Conservation (phyloP, 2,113 vertebrate genomes). For the Chionodraco myersi region DNA sequence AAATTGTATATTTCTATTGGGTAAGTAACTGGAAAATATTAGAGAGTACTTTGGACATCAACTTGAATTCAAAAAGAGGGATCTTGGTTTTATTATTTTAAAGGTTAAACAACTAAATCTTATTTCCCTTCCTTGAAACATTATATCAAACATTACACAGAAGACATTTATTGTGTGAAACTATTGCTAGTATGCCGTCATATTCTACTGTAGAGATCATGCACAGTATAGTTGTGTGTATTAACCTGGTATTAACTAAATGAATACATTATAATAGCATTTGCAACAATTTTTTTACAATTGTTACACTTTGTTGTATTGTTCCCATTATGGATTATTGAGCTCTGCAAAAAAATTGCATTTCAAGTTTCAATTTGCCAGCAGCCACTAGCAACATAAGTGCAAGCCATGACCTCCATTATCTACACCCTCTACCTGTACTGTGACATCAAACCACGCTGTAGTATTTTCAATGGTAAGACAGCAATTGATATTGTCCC, state of each 20-base stretch:
- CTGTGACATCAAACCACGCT: constrained; percentile 37
- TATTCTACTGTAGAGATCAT: background rate
- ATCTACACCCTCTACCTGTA: constrained; percentile 32
- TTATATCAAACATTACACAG: background rate
- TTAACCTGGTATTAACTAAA: too few species aligned
- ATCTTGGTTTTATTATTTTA: constrained; percentile 35
- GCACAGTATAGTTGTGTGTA: background rate
- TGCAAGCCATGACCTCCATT: constrained; percentile 45
- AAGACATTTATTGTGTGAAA: background rate
- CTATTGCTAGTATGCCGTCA: background rate
- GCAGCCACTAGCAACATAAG: background rate
- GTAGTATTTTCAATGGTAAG: constrained; percentile 41
- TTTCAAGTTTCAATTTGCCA: background rate
- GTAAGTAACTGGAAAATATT: constrained; percentile 75
- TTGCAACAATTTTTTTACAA: background rate
- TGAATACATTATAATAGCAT: background rate
- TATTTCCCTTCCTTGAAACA: constrained; percentile 12
- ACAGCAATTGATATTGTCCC: constrained; percentile 35
- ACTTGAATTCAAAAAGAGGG: constrained; percentile 29
- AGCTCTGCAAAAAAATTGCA: background rate
- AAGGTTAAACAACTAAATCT: background rate
- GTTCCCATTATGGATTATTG: background rate
- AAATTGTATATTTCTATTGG: constrained; percentile 66
- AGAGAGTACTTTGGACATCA: constrained; percentile 43
- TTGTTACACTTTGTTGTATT: background rate